A percentile compares a stretch with the other conserved stretches of the same genome.
phyloP scores from a whole-genome alignment of 2,113 vertebrate genomes.

The Anser brachyrhynchus region DNA sequence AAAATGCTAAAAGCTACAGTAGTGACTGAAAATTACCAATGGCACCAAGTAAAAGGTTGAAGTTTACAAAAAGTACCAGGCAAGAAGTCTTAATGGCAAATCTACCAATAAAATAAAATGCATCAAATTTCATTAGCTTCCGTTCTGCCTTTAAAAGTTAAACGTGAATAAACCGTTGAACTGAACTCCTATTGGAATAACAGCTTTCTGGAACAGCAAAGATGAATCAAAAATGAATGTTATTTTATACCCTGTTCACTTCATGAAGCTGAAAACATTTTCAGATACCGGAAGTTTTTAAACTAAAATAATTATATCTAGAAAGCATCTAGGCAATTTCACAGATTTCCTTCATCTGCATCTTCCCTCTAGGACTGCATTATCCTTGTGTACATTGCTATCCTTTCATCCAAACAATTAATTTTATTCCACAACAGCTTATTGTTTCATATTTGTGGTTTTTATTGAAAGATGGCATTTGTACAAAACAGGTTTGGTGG shows the following conservation, averaged over 20 bases:
- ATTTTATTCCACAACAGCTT: slow-evolving; percentile 37
- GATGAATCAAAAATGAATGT: slow-evolving; percentile 30
- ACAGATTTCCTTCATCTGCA: slow-evolving; percentile 60
- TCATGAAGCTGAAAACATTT: slow-evolving; percentile 59
- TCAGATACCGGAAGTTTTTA: slow-evolving; percentile 33
- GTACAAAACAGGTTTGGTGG: background rate
- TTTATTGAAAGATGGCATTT: background rate
- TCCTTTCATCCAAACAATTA: slow-evolving; percentile 68
- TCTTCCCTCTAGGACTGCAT: slow-evolving; percentile 61
- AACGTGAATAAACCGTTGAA: background rate
- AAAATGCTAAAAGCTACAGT: background rate
- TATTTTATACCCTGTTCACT: slow-evolving; percentile 62
- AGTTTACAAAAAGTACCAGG: background rate
- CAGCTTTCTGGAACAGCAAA: slow-evolving; percentile 35
- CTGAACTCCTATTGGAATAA: slow-evolving; percentile 25
- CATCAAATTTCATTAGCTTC: background rate
- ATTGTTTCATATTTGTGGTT: slow-evolving; percentile 66
- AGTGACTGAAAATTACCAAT: background rate
- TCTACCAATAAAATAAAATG: slow-evolving; percentile 17
- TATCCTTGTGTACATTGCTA: slow-evolving; percentile 67
- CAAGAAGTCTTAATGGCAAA: background rate
- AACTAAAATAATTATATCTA: slow-evolving; percentile 60
- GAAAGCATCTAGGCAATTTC: slow-evolving; percentile 64
- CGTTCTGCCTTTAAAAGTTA: slow-evolving; percentile 22
- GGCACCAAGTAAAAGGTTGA: background rate